Evolutionary conservation across 1,140 invertebrate species (phyloP).

Genomic region (Dreissena rostriformis): DNA sequence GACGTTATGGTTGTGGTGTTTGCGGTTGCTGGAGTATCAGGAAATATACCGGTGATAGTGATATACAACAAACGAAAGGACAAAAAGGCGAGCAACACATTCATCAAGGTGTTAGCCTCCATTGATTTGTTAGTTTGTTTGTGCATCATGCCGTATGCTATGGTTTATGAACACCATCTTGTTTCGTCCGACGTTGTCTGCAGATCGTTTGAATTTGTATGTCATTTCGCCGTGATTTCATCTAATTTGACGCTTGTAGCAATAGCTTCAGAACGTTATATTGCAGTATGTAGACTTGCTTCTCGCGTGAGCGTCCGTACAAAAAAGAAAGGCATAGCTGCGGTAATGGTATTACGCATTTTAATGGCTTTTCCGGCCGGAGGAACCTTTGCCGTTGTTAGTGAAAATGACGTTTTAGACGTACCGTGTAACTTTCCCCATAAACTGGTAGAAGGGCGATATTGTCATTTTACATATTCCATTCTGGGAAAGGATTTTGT

Average conservation of each 20-base stretch:
- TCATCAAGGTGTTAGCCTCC: slow-evolving; percentile 68
- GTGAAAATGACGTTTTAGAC: slow-evolving; percentile 48
- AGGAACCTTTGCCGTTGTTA: slow-evolving; percentile 70
- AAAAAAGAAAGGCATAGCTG: slow-evolving; percentile 64
- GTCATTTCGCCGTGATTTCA: slow-evolving; percentile 66
- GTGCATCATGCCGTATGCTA: slow-evolving; percentile 70
- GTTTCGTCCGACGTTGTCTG: slow-evolving; percentile 66
- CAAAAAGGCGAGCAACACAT: slow-evolving; percentile 66
- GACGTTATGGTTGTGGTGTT: slow-evolving; percentile 60
- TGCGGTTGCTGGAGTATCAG: slow-evolving; percentile 64
- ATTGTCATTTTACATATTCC: slow-evolving; percentile 72
- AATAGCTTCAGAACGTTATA: slow-evolving; percentile 70
- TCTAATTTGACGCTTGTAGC: slow-evolving; percentile 70
- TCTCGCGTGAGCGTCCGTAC: slow-evolving; percentile 58
- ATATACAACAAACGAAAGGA: slow-evolving; percentile 68
- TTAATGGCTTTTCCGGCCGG: slow-evolving; percentile 63
- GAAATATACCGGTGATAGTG: slow-evolving; percentile 70
- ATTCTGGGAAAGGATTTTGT: slow-evolving; percentile 58
- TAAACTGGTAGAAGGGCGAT: slow-evolving; percentile 33
- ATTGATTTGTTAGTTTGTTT: slow-evolving; percentile 69
- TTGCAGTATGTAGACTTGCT: slow-evolving; percentile 64
- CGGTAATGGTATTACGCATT: slow-evolving; percentile 60
- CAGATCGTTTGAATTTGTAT: slow-evolving; percentile 65
- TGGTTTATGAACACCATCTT: slow-evolving; percentile 70
- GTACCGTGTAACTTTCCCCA: slow-evolving; percentile 62